A percentile compares a stretch with the other conserved stretches of the same genome.
phyloP scores from a whole-genome alignment of 1,140 invertebrate genomes.

The Brachionus rubens region DNA sequence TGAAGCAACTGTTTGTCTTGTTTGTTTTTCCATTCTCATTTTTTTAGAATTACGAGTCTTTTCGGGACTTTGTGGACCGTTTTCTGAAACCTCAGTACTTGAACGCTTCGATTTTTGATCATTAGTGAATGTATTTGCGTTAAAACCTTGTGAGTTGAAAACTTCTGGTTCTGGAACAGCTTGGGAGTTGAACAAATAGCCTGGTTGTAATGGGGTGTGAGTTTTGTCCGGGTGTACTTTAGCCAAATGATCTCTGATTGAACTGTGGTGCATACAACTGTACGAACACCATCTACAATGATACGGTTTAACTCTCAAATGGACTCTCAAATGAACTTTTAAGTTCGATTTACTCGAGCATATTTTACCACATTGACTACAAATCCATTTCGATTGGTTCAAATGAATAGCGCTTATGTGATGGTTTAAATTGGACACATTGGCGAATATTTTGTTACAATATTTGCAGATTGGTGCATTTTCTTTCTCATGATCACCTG shows the following conservation, averaged over 20 bases:
- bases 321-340: conserved; percentile 44
- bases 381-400: conserved; percentile 39
- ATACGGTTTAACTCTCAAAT: conserved; percentile 46
- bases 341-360: conserved; percentile 38
- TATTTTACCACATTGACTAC: conserved; percentile 43
- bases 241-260: conserved; percentile 45
- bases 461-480: conserved; percentile 34
- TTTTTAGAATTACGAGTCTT: neutral
- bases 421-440: conserved; percentile 47
- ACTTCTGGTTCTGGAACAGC: conserved; percentile 46
- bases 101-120: neutral
- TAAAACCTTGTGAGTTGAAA: conserved; percentile 31
- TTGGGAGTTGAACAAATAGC: conserved; percentile 40
- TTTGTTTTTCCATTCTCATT: neutral
- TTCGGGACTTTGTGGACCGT: conserved; percentile 18
- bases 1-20: neutral
- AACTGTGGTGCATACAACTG: conserved; percentile 45
- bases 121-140: neutral
- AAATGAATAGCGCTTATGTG: conserved; percentile 42
- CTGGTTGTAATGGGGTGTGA: conserved; percentile 21
- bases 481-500: conserved; percentile 25
- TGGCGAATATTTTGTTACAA: conserved; percentile 46
- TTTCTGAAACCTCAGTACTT: neutral
- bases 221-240: conserved; percentile 38
- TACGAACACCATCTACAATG: conserved; percentile 46